Evolutionary conservation across 2,888 invertebrate genomes (phyloP), one percentile per base, ranked within the genome.

Genomic region (Criorhina ranunculi): DNA sequence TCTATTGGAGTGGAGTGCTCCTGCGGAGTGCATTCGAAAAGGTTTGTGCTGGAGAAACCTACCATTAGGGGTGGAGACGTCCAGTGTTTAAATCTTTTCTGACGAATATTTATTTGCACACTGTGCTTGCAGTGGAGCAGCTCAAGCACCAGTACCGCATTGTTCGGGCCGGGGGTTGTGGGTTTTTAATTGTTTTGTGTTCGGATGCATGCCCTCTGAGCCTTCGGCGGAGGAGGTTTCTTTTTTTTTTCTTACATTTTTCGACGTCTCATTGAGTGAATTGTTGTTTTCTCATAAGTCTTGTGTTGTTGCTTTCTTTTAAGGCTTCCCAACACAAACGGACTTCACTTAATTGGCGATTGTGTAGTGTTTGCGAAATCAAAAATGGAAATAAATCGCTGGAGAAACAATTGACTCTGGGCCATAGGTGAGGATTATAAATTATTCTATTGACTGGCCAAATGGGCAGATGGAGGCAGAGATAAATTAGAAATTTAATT

Each of bases 61-160:
- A 86, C 87, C 80, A 86, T 87, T 87, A 87, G 86, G 87, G 87
- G 87, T 86, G 87, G 85, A 82, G 80, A 86, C 81, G 57, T 85
- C 75, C 67, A 81, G 83, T 78, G 82, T 86, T 86, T 78, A 86
- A 86, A 86, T 82, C 78, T 85, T 81, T 66, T 85, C 73, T 73
- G 86, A 81, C 76, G 86, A 86, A 86, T 87, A 87, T 87, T 87
- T 86, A 85, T 85, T 85, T 85, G 85, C 80, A 80, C 79, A 78
- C 44, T 76, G 62, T 37, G 81, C 53, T 70, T 70, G 76, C 64
- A 44, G 46, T 76, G 33, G 66, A 72, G 67, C 67, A 60, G 59
- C 46, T 37, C 12, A 29, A 11, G 17, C 12, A 5, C 66, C 29
- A 59, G 15, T 7, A 3, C 17, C 17, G 5, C 66, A 42, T 0